Evolutionary conservation across 2,113 vertebrate species (phyloP).

Genomic region (Meriones unguiculatus): DNA sequence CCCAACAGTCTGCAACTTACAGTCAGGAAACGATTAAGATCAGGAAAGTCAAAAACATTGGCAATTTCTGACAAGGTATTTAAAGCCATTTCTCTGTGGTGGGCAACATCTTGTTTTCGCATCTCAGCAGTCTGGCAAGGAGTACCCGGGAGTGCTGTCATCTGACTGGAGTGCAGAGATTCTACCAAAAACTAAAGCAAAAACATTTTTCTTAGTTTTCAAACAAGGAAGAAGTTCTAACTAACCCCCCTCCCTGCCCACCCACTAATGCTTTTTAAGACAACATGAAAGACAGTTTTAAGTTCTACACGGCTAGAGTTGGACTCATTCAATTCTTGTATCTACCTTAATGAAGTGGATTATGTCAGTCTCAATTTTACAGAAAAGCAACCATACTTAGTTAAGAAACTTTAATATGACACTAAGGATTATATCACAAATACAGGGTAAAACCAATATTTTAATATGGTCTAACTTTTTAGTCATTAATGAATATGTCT

Average conservation of each 20-base stretch:
- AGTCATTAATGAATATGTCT: not conserved
- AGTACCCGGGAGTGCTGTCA: constrained; percentile 88
- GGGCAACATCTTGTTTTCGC: constrained; percentile 91
- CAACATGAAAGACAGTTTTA: constrained; percentile 8
- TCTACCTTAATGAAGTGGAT: constrained; percentile 21
- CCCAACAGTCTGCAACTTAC: constrained; percentile 86
- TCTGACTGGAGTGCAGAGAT: constrained; percentile 95
- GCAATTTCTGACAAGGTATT: constrained; percentile 97
- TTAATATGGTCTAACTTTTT: constrained; percentile 46
- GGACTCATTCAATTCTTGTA: constrained; percentile 3
- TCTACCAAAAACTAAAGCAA: constrained; percentile 95
- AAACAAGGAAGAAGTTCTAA: constrained; percentile 42
- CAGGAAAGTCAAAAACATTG: constrained; percentile 98
- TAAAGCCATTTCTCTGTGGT: constrained; percentile 94
- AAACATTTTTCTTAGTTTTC: constrained; percentile 70
- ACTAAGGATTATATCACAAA: not conserved
- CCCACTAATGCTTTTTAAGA: constrained; percentile 20
- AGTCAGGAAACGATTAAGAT: constrained; percentile 96
- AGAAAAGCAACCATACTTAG: not conserved
- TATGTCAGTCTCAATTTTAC: not conserved
- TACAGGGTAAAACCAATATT: not conserved
- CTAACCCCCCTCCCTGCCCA: not conserved
- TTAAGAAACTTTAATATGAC: constrained; percentile 55
- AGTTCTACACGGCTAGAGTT: not conserved
- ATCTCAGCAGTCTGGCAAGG: constrained; percentile 90